phyloP scores from a whole-genome alignment of 92 coral and sea anemone genomes.

The Zoanthus sansibaricus region DNA sequence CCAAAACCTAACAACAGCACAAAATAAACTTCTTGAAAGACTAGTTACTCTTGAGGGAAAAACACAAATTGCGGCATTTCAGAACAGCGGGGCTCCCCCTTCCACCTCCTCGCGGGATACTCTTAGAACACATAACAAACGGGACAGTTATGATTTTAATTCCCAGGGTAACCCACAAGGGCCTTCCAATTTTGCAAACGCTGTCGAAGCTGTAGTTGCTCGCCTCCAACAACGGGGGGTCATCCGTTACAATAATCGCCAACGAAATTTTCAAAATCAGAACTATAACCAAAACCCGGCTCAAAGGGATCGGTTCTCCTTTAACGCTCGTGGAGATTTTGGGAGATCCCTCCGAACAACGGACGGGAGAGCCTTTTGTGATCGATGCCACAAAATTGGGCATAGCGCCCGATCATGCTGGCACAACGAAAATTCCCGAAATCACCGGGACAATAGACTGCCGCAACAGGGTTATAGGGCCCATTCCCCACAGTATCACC shows the following conservation, averaged over 20 bases:
- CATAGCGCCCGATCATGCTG: conserved; percentile 2
- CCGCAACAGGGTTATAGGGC: not conserved
- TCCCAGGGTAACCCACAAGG: not conserved
- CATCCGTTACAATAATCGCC: not conserved
- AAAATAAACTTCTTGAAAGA: not conserved
- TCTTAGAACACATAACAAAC: not conserved
- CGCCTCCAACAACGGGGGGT: not conserved
- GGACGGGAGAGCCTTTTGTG: not conserved
- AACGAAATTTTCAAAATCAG: not conserved
- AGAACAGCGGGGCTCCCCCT: not conserved
- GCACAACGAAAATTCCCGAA: not conserved
- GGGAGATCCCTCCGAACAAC: not conserved
- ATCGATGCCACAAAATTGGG: not conserved
- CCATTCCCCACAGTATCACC: not conserved
- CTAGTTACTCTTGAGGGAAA: not conserved
- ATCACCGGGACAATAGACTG: not conserved
- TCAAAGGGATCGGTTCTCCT: not conserved
- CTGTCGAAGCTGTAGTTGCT: not conserved
- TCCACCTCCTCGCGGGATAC: not conserved
- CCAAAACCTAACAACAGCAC: not conserved
- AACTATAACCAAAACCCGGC: not conserved
- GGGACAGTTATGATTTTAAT: not conserved
- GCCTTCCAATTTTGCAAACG: not conserved
- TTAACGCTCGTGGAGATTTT: not conserved
- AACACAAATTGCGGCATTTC: not conserved